Percentiles rank a stretch among this genome's conserved stretches.
Conservation (phyloP, 2,797 vertebrate species). For the Chaenodraco wilsoni region DNA sequence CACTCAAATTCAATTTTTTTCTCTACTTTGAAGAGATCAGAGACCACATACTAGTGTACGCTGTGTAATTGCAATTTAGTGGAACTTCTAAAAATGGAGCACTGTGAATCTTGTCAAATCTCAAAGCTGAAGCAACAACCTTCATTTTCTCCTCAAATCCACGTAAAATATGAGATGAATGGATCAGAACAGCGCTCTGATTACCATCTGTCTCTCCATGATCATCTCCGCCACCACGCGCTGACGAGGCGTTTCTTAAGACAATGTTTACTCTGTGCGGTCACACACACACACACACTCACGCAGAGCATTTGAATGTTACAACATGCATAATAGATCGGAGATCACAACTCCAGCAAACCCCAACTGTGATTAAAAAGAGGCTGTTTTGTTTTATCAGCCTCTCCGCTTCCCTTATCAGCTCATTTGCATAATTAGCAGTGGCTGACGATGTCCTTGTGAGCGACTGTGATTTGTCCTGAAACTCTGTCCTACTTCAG, state of each 20-base stretch:
- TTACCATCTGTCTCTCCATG: slow-evolving; percentile 74
- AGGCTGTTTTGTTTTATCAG: slow-evolving; percentile 73
- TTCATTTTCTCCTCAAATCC: slow-evolving; percentile 71
- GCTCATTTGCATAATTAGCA: slow-evolving; percentile 80
- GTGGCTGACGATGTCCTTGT: slow-evolving; percentile 55
- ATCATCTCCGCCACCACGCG: slow-evolving; percentile 57
- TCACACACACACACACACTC: slow-evolving; percentile 10
- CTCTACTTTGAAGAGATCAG: slow-evolving; percentile 70
- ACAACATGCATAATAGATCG: slow-evolving; percentile 72
- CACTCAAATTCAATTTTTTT: slow-evolving; percentile 52
- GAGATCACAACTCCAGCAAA: slow-evolving; percentile 69
- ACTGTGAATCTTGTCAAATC: slow-evolving; percentile 61
- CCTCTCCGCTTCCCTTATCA: slow-evolving; percentile 72
- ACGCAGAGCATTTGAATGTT: slow-evolving; percentile 54
- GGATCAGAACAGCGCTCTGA: slow-evolving; percentile 60
- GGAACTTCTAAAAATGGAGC: slow-evolving; percentile 58
- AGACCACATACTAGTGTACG: slow-evolving; percentile 44
- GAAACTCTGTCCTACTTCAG: slow-evolving; percentile 54
- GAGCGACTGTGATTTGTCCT: slow-evolving; percentile 50
- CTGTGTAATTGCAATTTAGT: slow-evolving; percentile 70
- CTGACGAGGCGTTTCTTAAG: slow-evolving; percentile 66
- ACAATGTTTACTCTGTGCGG: slow-evolving; percentile 58
- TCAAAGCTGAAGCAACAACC: slow-evolving; percentile 56
- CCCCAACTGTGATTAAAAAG: slow-evolving; percentile 66
- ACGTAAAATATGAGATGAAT: slow-evolving; percentile 64